Percentiles rank a stretch among this genome's conserved stretches.
These are phyloP conservation scores for Silurus meridionalis DNA, from an alignment of 2,113 vertebrate species.

Conservation along the genomic window DNA sequence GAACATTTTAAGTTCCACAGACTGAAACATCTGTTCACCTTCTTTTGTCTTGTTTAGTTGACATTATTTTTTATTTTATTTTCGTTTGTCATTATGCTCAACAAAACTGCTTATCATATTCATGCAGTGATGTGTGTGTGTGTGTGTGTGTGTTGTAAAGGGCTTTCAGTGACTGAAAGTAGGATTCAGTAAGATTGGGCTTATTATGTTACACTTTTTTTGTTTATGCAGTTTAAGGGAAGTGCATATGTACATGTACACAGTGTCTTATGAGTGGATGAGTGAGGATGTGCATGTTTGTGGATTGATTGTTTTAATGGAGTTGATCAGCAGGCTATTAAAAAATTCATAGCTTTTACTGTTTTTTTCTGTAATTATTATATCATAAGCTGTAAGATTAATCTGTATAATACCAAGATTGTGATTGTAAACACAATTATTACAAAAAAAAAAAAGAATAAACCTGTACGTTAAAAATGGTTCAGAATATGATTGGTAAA, in stretches of 20 bases:
- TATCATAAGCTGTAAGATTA: constrained; percentile 74
- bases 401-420: constrained; percentile 74
- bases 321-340: constrained; percentile 58
- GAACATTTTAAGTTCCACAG: neutral
- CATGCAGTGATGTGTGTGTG: constrained; percentile 33
- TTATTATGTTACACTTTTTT: constrained; percentile 60
- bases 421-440: constrained; percentile 70
- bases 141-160: constrained; percentile 25
- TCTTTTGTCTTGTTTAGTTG: constrained; percentile 61
- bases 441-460: constrained; percentile 70
- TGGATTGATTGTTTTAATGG: constrained; percentile 47
- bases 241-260: constrained; percentile 34
- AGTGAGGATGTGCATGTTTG: constrained; percentile 61
- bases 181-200: constrained; percentile 50
- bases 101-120: constrained; percentile 63
- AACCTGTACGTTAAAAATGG: constrained; percentile 57
- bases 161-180: constrained; percentile 39
- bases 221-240: constrained; percentile 46
- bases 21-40: constrained; percentile 16
- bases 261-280: constrained; percentile 51
- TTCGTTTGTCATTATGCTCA: constrained; percentile 48
- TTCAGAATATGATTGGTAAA: constrained; percentile 18
- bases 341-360: constrained; percentile 61
- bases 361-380: constrained; percentile 68
- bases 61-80: constrained; percentile 56